Base-by-base conservation (phyloP, 1,140 invertebrate species). In the Dendroctonus valens region DNA sequence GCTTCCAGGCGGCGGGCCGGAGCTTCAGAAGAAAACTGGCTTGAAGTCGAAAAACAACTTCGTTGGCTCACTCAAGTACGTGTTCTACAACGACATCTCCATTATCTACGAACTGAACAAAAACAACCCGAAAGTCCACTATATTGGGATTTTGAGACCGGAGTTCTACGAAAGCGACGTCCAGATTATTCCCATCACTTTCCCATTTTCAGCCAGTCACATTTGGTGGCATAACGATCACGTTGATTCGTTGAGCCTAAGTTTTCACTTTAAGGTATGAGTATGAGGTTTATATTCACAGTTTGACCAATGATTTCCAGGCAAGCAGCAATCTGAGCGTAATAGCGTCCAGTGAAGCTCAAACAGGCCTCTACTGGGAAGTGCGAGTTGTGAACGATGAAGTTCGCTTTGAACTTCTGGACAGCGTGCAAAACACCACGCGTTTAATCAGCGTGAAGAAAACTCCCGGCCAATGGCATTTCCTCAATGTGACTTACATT, bases 41-140 rank as follows among this genome's bases (percentile, higher is more conserved):
- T 78, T 91, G 8, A 80, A 83, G 11, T 90, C 89, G 0, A 84
- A 86, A 65, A 91, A 91, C 75, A 90, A 91, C 80, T 87, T 87
- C 73, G 89, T 89, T 74, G 94, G 94, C 9, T 93, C 91, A 69
- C 76, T 97, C 0, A 93, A 94, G 73, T 94, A 94, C 77, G 91
- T 96, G 15, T 96, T 94, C 77, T 94, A 93, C 76, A 96, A 96
- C 77, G 92, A 94, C 71, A 87, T 93, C 12, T 94, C 92, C 0
- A 92, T 97, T 60, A 82, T 97, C 49, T 94, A 94, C 75, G 91
- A 94, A 74, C 78, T 97, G 57, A 89, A 91, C 69, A 86, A 89
- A 69, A 86, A 86, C 62, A 90, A 91, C 78, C 87, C 89, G 14
- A 93, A 93, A 83, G 89, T 93, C n/a, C 77, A 79, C 67, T 79